Conservation (phyloP, 2,888 invertebrate genomes). For the Hydroisotoma schaefferi region DNA sequence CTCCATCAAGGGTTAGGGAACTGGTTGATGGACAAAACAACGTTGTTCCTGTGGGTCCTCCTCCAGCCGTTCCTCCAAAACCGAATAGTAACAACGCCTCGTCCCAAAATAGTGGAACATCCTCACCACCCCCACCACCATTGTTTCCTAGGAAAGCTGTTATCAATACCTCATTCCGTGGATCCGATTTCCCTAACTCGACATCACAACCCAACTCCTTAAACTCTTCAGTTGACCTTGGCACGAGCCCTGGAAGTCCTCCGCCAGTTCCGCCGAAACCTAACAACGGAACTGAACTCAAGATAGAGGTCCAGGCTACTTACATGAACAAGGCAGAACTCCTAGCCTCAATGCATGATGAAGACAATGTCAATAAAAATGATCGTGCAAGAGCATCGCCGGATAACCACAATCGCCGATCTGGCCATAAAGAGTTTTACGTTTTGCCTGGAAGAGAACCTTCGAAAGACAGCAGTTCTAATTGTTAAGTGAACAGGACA, state of each 20-base stretch:
- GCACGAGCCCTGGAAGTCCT: slow-evolving; percentile 19
- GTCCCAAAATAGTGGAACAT: not conserved
- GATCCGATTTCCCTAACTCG: not conserved
- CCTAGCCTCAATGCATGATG: slow-evolving; percentile 27
- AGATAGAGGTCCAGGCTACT: slow-evolving; percentile 15
- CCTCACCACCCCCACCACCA: slow-evolving; percentile 30
- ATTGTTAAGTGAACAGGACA: too few relatives aligned
- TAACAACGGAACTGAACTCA: slow-evolving; percentile 18
- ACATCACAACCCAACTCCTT: slow-evolving; percentile 6
- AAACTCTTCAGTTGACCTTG: not conserved
- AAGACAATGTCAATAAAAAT: slow-evolving; percentile 23
- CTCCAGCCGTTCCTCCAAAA: slow-evolving; percentile 31
- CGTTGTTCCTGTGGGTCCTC: slow-evolving; percentile 7
- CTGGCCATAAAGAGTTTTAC: slow-evolving; percentile 39
- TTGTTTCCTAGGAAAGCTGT: slow-evolving; percentile 28
- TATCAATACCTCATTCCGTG: not conserved
- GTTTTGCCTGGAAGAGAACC: slow-evolving; percentile 25
- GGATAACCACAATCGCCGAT: slow-evolving; percentile 15
- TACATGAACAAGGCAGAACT: slow-evolving; percentile 39
- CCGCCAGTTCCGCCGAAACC: slow-evolving; percentile 44
- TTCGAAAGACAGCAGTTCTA: not conserved
- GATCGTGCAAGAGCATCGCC: not conserved
- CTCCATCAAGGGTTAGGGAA: slow-evolving; percentile 42
- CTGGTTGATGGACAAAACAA: slow-evolving; percentile 25
- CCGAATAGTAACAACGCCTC: slow-evolving; percentile 3